Conservation (phyloP, 2,888 invertebrate species). For the Cephus nigrinus region DNA sequence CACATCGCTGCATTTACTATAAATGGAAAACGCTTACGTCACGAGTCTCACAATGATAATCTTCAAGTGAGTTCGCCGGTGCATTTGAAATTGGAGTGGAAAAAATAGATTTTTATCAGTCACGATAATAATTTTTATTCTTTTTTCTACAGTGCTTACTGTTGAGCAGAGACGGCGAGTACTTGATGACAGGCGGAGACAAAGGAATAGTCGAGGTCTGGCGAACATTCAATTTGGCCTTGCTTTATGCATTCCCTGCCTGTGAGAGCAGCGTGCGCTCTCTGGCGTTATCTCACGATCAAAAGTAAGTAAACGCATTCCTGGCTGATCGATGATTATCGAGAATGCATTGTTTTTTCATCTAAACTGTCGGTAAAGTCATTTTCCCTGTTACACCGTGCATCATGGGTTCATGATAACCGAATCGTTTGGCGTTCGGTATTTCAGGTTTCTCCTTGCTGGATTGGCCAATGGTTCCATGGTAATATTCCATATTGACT, state of each 20-base stretch:
- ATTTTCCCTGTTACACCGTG: neutral
- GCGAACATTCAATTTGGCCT: conserved; percentile 96
- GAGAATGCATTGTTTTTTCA: neutral
- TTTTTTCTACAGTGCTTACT: conserved; percentile 79
- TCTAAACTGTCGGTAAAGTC: neutral
- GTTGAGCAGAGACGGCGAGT: conserved; percentile 97
- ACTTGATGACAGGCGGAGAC: conserved; percentile 97
- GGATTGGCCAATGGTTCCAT: conserved; percentile 97
- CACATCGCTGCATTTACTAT: conserved; percentile 95
- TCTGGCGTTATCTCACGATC: conserved; percentile 96
- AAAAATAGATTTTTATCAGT: neutral
- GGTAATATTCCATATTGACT: conserved; percentile 99
- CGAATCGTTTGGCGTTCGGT: conserved; percentile 5
- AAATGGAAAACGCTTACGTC: conserved; percentile 89
- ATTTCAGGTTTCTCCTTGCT: conserved; percentile 92
- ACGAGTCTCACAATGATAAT: conserved; percentile 94
- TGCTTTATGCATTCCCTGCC: conserved; percentile 97
- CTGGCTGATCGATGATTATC: neutral
- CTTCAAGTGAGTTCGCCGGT: conserved; percentile 78
- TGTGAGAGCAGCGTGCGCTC: conserved; percentile 96
- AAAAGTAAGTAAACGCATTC: conserved; percentile 81
- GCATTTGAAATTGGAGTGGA: neutral
- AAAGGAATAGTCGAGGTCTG: conserved; percentile 98
- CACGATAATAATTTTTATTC: neutral
- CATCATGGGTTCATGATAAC: neutral